Conservation (phyloP, 2,113 vertebrate genomes). For the Hassar affinis region DNA sequence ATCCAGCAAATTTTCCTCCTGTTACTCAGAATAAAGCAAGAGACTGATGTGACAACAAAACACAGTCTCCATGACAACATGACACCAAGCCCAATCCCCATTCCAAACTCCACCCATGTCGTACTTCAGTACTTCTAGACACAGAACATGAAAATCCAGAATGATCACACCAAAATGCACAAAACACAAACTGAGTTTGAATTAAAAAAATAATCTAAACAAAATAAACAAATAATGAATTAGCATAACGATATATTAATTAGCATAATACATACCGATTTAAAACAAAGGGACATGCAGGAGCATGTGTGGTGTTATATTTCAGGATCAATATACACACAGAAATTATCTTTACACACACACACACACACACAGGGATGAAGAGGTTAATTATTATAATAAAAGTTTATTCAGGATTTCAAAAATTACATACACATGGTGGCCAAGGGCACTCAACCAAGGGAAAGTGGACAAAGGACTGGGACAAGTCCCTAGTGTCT, state of each 20-base stretch:
- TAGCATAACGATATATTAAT: not conserved
- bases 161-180: not conserved
- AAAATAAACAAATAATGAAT: not conserved
- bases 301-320: not conserved
- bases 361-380: not conserved
- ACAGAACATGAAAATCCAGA: not conserved
- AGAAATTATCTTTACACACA: not conserved
- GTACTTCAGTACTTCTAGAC: not conserved
- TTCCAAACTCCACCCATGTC: conserved; percentile 55
- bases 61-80: conserved; percentile 36
- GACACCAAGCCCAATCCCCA: conserved; percentile 53
- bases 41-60: conserved; percentile 13
- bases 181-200: not conserved
- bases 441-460: not conserved
- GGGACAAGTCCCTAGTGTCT: conserved; percentile 3
- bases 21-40: not conserved
- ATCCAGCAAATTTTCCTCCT: not conserved
- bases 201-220: not conserved
- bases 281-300: not conserved
- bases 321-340: not conserved
- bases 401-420: not conserved
- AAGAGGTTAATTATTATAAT: not conserved
- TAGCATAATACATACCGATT: not conserved
- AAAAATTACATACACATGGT: not conserved
- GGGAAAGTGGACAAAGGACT: not conserved